Evolutionary conservation across 2,797 vertebrate species (phyloP), one percentile per base, ranked within the genome.

Genomic region (Erpetoichthys calabaricus): DNA sequence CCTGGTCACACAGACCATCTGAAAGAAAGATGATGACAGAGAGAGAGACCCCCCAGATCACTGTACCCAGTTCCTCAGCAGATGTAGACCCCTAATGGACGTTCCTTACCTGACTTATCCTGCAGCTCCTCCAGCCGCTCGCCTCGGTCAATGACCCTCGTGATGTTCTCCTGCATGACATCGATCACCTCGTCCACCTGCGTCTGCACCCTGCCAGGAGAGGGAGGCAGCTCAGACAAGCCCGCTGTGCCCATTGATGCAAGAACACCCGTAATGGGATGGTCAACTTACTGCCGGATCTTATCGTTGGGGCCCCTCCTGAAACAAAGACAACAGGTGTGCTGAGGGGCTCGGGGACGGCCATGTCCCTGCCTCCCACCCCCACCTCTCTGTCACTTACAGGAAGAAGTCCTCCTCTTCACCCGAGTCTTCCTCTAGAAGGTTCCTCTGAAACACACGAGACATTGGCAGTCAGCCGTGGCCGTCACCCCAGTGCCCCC

Each of bases 121-220:
- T 99, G 95, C 60, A 99, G 86, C 69, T 99, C 95, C 53, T 97
- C 95, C 67, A 99, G 84, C 57, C 92, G 85, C 73, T 99, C 94
- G 44, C 94, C 95, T 67, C 94, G 85, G 72, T 98, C 95, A 8
- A 98, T 99, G 76, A 99, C 95, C 76, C 96, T 96, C 7, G 94
- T 97, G 80, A 99, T 99, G 80, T 99, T 99, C 76, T 99, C 94
- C 83, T 98, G 95, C 94, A 97, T 99, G 68, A 99, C 95, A 1
- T 97, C 94, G 42, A 98, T 99, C 65, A 99, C 95, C 79, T 99
- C 95, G 5, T 98, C 95, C 59, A 99, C 93, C 76, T 99, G 95
- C 65, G 92, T 96, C 80, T 99, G 95, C 70, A 97, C 94, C 68
- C 94, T 98, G 68, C 53, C 60, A 57, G 41, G 62, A 60, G 56